Evolutionary conservation across 2,888 invertebrate genomes (phyloP), one percentile per base, ranked within the genome.

Genomic region (Caenorhabditis sinica): DNA sequence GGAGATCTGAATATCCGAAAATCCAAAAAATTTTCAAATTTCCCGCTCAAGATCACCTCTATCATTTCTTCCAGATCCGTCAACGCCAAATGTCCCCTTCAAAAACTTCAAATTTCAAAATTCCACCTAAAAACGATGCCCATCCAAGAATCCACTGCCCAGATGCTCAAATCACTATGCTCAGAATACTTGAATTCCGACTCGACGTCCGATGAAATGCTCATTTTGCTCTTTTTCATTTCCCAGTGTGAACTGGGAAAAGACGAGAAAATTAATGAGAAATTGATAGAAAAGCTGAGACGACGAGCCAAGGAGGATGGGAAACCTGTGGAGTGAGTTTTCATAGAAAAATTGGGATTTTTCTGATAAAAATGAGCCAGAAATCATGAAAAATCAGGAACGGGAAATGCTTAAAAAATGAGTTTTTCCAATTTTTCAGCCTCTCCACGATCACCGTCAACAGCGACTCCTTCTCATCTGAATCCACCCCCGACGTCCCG

Each of bases 131-230:
- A 80, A 53, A 58, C 80, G 3, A 71, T 84, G 63, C 84, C 84
- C 0, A 45, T 17, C 30, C 80, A 80, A 30, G 36, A 36, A 33
- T 65, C 80, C 3, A 79, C 75, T 9, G 80, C 80, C 15, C 40
- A 53, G 28, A 75, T 84, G 75, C 74, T 84, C 25, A 80, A 72
- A 61, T 61, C n/a, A 4, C 58, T 84, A 1, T 84, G 74, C 73
- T 60, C 73, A 11, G 83, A 79, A 15, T n/a, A 49, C 15, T 33
- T 82, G 1, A 60, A 65, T 15, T 79, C 79, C 3, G 72, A 73
- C 4, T 72, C 72, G 0, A 58, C 15, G 2, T 43, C 56, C 6
- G 72, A 80, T 20, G 80, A 80, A 25, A 45, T 72, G 11, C 49
- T 80, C 15, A 53, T 63, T 13, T n/a, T 77, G 63, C 51, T 79